Conservation (phyloP, 2,888 invertebrate species). For the Mylabris sibirica region DNA sequence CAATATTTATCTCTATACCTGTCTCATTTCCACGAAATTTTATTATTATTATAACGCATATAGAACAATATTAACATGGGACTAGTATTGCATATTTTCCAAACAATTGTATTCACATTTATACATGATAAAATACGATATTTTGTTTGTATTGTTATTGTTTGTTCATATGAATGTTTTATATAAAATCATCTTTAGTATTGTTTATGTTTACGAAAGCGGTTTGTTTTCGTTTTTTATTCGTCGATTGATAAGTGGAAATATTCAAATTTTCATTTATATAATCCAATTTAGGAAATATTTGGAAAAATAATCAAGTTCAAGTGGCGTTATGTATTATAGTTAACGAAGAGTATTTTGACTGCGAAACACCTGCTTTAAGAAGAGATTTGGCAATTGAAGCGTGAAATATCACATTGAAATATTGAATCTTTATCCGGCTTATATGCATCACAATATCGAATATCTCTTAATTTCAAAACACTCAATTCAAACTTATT, state of each 20-base stretch:
- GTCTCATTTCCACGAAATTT: not conserved
- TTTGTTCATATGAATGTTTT: not conserved
- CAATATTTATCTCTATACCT: not conserved
- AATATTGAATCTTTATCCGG: too few relatives aligned
- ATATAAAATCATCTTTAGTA: not conserved
- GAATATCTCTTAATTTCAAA: too few relatives aligned
- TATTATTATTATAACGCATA: not conserved
- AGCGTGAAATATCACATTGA: too few relatives aligned
- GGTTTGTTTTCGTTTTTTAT: not conserved
- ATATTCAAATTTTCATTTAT: not conserved
- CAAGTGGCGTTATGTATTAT: too few relatives aligned
- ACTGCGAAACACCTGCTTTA: too few relatives aligned
- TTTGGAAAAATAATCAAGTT: not conserved
- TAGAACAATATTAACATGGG: not conserved
- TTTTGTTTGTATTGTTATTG: not conserved
- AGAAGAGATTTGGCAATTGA: too few relatives aligned
- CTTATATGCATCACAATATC: too few relatives aligned
- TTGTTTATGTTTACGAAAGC: not conserved
- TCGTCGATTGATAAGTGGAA: not conserved
- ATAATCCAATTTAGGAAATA: not conserved
- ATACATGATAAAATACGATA: not conserved
- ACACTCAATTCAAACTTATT: too few relatives aligned
- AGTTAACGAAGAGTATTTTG: too few relatives aligned
- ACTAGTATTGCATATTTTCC: not conserved
- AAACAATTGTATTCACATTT: not conserved